Percentiles rank a stretch among this genome's conserved stretches.
These are phyloP conservation scores for Etheostoma spectabile DNA, from an alignment of 2,113 vertebrate genomes.

Conservation along the genomic window DNA sequence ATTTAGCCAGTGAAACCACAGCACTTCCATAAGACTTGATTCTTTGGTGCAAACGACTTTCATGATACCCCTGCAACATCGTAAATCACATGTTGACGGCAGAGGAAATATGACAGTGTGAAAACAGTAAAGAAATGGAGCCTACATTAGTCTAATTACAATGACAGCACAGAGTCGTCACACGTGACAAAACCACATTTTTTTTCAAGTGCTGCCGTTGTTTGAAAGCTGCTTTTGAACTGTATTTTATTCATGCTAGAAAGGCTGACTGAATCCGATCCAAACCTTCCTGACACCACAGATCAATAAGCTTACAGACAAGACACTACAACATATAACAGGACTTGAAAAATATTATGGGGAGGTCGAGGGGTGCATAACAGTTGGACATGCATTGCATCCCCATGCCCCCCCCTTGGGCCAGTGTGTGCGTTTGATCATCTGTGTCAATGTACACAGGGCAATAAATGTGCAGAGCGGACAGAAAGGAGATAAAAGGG, in stretches of 20 bases:
- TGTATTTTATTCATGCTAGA: slow-evolving; percentile 4
- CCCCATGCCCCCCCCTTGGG: background rate
- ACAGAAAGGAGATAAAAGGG: slow-evolving; percentile 61
- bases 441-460: slow-evolving; percentile 49
- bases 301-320: background rate
- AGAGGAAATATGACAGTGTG: background rate
- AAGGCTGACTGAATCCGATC: background rate
- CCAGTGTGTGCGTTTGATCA: slow-evolving; percentile 31
- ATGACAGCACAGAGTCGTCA: background rate
- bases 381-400: background rate
- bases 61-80: background rate
- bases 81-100: background rate
- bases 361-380: background rate
- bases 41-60: background rate
- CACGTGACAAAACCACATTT: background rate
- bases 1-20: background rate
- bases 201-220: background rate
- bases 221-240: background rate
- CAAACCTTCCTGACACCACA: background rate
- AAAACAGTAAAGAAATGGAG: background rate
- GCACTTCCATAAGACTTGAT: background rate
- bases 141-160: background rate
- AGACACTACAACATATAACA: background rate
- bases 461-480: slow-evolving; percentile 49
- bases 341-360: background rate